A percentile compares a stretch with the other conserved stretches of the same genome.
phyloP scores from a whole-genome alignment of 2,797 vertebrate species.

The Pelochelys cantorii region DNA sequence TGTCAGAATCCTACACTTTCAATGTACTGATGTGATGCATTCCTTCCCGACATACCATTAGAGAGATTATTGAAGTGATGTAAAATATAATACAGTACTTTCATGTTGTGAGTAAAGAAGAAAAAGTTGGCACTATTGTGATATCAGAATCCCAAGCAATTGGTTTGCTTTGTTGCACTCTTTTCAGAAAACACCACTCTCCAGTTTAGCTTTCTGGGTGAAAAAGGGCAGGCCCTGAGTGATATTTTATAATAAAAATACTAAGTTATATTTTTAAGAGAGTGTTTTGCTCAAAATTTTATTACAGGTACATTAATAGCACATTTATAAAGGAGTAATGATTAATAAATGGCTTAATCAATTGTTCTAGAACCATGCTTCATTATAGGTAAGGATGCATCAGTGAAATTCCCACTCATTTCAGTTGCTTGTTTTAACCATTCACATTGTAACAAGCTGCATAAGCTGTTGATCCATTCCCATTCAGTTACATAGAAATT shows the following conservation, averaged over 20 bases:
- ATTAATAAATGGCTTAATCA: not conserved
- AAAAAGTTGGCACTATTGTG: not conserved
- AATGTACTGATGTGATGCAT: not conserved
- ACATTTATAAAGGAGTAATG: not conserved
- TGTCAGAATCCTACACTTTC: not conserved
- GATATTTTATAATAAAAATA: not conserved
- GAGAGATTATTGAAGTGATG: not conserved
- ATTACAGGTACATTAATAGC: not conserved
- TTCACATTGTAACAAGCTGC: not conserved
- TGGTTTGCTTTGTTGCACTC: not conserved
- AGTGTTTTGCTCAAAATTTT: not conserved
- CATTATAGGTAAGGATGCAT: not conserved
- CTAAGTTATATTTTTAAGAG: not conserved
- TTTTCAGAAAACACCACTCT: not conserved
- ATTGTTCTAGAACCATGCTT: not conserved
- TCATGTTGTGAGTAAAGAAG: not conserved
- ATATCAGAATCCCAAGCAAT: not conserved
- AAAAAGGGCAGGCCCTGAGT: not conserved
- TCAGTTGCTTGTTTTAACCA: not conserved
- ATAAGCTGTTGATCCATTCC: not conserved
- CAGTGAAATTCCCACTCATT: not conserved
- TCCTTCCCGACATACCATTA: not conserved
- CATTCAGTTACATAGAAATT: not conserved
- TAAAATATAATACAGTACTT: not conserved
- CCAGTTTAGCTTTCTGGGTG: not conserved